Base-by-base conservation (phyloP, 1,140 invertebrate species). In the Bicyclus anynana region DNA sequence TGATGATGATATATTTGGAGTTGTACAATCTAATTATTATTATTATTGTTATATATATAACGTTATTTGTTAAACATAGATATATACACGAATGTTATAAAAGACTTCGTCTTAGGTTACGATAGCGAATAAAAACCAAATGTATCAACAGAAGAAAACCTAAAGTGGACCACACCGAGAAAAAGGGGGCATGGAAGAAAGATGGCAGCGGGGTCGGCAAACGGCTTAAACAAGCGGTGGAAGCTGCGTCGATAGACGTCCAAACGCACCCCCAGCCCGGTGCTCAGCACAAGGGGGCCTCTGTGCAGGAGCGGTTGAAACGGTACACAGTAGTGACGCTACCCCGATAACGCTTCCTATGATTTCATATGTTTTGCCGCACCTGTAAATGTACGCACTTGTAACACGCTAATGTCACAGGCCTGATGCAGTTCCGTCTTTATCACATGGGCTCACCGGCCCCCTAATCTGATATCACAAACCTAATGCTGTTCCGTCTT, bases 281-380 rank as follows among this genome's bases (percentile, higher is more conserved):
- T 1, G 16, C 44, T 4, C 38, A 29, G 5, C 53, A 61, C 29
- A 61, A 55, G 48, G 23, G 18, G 20, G 5, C 38, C 7, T 78
- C 72, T n/a, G 49, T 81, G 10, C 80, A 86, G 72, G 83, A 86
- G 40, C 59, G 80, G 46, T 66, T 81, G n/a, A 76, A 73, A 84
- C 81, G 84, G 81, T 84, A 84, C 69, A 55, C 56, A 54, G 26
- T 21, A 27, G 33, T 27, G 44, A 52, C 29, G 27, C 48, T 50
- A 17, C 9, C 18, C 35, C 48, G 13, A 23, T 12, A 17, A 50
- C 17, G 35, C 46, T 57, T 46, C n/a, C 47, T 42, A 12, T 40
- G 18, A 9, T 20, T 52, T 49, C 47, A 27, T 13, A 26, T 42
- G n/a, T 12, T 37, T 38, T 53, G 42, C 50, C 40, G 51, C 51